Evolutionary conservation across 2,888 invertebrate species (phyloP), one percentile per base, ranked within the genome.

Genomic region (Sepioteuthis lessoniana): DNA sequence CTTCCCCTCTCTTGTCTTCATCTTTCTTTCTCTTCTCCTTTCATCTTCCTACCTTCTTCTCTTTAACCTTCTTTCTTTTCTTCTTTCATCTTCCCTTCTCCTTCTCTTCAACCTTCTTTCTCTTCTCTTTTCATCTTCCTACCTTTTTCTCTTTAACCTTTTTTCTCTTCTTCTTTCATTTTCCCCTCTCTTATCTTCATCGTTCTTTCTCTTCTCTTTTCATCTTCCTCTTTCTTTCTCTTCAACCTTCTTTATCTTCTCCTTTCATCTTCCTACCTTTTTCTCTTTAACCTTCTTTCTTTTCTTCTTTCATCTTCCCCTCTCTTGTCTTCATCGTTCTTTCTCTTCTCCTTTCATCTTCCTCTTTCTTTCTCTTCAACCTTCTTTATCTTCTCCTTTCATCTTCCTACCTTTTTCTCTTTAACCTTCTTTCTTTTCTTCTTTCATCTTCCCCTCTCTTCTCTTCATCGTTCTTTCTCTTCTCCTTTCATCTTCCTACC

Each of bases 11-110:
- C 46, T 35, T 90, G 35, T n/a, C 42, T 93, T 35, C 35, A 38
- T 55, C 55, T 60, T 55, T 42, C 55, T 76, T 94, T 55, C 46
- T 31, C 42, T 91, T 93, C 46, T n/a, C 38, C 90, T 47, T 47
- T 91, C 55, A 35, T 90, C 55, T 28, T 76, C 46, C 92, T 42
- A 37, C 50, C 46, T 55, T 91, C 47, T 38, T 55, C 42, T 31
- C 42, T 7, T 42, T 42, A 42, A 5, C 42, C 7, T n/a, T n/a
- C n/a, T n/a, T n/a, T n/a, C n/a, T n/a, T n/a, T 94, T 50, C 37
- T 92, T 94, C n/a, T 55, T 7, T 38, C 31, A 31, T 55, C 46
- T 55, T 47, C 47, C 60, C n/a, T n/a, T n/a, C n/a, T n/a, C n/a
- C n/a, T 55, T 21, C 90, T 91, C 50, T 35, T 92, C 38, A 38